Base-by-base conservation (phyloP, 2,113 vertebrate species). In the Cricetomys ansorgei region DNA sequence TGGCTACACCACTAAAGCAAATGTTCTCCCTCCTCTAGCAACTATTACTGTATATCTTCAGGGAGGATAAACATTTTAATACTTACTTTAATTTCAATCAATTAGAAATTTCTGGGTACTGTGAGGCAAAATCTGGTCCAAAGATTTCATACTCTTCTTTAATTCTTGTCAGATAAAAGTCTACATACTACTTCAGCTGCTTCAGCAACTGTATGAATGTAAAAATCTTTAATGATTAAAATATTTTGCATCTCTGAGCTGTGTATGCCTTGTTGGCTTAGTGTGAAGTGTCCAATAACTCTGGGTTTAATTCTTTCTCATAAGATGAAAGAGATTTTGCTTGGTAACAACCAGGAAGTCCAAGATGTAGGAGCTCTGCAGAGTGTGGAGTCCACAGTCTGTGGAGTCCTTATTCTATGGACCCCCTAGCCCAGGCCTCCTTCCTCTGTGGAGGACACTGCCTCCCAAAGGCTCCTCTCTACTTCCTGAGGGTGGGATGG, bases 241-340 rank as follows among this genome's bases (percentile, higher is more conserved):
- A 83, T 62, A 55, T 83, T 83, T 59, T 57, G 37, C 21, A 40
- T 57, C 79, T 8, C 37, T 81, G 79, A 40, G 37, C 37, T 15
- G 23, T 27, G 23, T 59, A 29, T 29, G 7, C 55, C 25, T n/a
- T 83, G 25, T 83, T 62, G 57, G 29, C 55, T 43, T 43, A 83
- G 13, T 59, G n/a, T 81, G 89, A 85, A 92, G 27, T 55, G 53
- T 77, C 73, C 64, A 40, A 0, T 92, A 53, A 77, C 64, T 80
- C 75, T 92, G 73, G 77, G 21, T 62, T 94, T 96, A 96, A 48
- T 90, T 16, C 91, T 57, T 93, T 89, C 43, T 94, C 12, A 50
- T 57, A 86, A 69, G 45, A 67, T 92, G 25, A 62, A 81, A 73
- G 77, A 65, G 83, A 48, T 84, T 27, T 91, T 95, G n/a, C 40